These are phyloP conservation scores for Mesembrinibis cayennensis DNA, from an alignment of 2,113 vertebrate species.

Conservation along the genomic window DNA sequence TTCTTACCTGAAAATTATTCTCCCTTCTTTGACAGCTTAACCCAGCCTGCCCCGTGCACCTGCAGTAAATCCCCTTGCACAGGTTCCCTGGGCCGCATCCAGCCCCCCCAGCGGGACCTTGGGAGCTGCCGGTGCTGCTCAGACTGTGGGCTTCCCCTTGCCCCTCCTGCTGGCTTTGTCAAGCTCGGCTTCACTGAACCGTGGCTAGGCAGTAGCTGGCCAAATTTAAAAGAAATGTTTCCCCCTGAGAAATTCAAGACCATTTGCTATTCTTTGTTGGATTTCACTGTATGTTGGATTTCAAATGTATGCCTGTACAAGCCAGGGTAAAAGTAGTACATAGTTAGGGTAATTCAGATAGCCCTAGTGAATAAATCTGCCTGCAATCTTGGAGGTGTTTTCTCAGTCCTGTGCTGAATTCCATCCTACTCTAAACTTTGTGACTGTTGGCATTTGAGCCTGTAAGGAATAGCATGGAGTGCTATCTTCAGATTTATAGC, in stretches of 20 bases:
- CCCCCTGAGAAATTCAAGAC: neutral
- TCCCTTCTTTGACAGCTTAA: neutral
- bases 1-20: neutral
- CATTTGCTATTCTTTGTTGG: neutral
- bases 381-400: neutral
- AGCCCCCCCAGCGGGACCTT: fast-evolving
- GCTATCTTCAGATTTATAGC: neutral
- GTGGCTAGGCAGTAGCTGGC: neutral
- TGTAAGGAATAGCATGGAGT: neutral
- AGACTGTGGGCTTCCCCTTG: neutral
- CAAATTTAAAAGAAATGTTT: neutral
- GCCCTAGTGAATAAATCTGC: neutral
- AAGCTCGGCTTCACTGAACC: neutral
- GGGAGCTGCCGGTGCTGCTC: neutral
- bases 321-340: neutral
- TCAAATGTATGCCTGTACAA: neutral
- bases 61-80: neutral
- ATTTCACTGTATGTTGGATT: neutral
- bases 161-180: neutral
- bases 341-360: neutral
- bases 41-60: neutral
- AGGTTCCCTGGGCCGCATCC: neutral
- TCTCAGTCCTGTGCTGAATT: neutral
- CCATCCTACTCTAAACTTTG: fast-evolving
- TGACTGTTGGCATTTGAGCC: neutral